Conservation (phyloP, 2,797 vertebrate genomes). For the Muraenolepis orangiensis region DNA sequence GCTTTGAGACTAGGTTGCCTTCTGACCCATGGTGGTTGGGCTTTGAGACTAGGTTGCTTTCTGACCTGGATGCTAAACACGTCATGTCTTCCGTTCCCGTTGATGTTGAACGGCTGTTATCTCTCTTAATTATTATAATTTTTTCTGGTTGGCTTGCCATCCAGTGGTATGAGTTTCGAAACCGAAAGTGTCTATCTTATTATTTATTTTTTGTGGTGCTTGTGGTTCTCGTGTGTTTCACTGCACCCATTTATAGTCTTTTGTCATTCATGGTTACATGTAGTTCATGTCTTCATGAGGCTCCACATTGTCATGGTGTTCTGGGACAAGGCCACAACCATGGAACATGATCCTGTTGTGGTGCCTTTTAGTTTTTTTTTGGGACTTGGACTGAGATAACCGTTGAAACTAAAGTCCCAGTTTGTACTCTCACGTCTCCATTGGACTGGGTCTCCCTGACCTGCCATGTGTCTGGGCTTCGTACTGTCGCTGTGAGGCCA, state of each 20-base stretch:
- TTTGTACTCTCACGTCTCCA: neutral
- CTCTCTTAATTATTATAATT: no score
- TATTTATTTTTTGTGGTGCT: neutral
- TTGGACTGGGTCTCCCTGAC: neutral
- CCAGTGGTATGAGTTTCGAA: neutral
- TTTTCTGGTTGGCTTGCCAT: no score
- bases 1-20: no score
- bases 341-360: no score
- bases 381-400: neutral
- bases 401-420: no score
- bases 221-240: no score
- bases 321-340: neutral
- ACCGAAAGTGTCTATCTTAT: neutral
- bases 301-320: neutral
- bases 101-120: neutral
- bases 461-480: neutral
- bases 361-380: no score
- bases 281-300: no score
- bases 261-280: neutral
- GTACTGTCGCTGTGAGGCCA: neutral
- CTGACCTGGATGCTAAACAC: neutral
- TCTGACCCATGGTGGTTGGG: no score
- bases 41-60: no score
- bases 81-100: neutral
- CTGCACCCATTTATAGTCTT: neutral